Percentiles rank a stretch among this genome's conserved stretches.
These are phyloP conservation scores for Syngnathus rostellatus DNA, from an alignment of 2,797 vertebrate genomes.

Conservation along the genomic window DNA sequence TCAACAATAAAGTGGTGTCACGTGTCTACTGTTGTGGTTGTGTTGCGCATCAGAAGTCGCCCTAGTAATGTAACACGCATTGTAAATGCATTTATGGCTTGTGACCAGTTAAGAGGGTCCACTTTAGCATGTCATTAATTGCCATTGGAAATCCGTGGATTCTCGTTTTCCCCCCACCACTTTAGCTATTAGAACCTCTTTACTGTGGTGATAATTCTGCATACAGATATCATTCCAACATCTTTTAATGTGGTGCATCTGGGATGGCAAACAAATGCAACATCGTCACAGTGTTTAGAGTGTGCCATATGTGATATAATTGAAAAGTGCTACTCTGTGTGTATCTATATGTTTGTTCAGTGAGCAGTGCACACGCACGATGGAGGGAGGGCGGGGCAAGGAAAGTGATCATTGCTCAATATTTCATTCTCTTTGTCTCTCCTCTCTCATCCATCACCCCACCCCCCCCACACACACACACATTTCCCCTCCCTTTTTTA, in stretches of 20 bases:
- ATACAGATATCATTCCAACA: not conserved
- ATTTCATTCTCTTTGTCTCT: conserved; percentile 39
- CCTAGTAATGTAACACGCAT: conserved; percentile 54
- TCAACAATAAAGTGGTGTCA: conserved; percentile 20
- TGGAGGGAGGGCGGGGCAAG: conserved; percentile 19
- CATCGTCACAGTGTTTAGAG: conserved; percentile 11
- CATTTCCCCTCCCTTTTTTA: conserved; percentile 3
- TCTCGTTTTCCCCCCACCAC: conserved; percentile 24
- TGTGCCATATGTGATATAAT: not conserved
- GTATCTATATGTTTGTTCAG: conserved; percentile 11
- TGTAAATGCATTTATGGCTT: conserved; percentile 63
- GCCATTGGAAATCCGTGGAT: conserved; percentile 37
- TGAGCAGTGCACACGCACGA: conserved; percentile 1
- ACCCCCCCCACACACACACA: conserved; percentile 8
- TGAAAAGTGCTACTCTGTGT: conserved; percentile 23
- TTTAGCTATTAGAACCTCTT: conserved; percentile 20
- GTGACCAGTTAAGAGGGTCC: conserved; percentile 53
- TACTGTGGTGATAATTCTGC: conserved; percentile 19
- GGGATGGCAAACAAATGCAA: not conserved
- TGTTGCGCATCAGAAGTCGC: conserved; percentile 39
- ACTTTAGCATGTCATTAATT: conserved; percentile 44
- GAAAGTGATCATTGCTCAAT: conserved; percentile 41
- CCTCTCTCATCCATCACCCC: conserved; percentile 19
- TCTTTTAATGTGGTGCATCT: not conserved
- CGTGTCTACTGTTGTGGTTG: conserved; percentile 56